phyloP scores from a whole-genome alignment of 2,797 vertebrate genomes.

The Stomatorhinus walkeri region DNA sequence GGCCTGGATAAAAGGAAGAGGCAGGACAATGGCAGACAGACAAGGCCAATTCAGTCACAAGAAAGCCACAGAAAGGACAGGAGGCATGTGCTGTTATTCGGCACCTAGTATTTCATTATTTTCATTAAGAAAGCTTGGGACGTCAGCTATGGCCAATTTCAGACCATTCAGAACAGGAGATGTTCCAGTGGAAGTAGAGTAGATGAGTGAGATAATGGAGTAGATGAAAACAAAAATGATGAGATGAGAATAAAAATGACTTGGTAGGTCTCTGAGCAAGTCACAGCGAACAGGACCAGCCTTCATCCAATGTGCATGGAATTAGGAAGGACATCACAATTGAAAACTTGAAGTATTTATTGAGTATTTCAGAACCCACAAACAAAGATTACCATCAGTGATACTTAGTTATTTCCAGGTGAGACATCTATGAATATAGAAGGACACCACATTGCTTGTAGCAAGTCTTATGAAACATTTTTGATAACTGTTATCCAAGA shows the following conservation, averaged over 20 bases:
- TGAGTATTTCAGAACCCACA: not conserved
- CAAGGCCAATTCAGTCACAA: not conserved
- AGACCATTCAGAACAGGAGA: not conserved
- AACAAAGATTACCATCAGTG: not conserved
- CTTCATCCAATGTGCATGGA: not conserved
- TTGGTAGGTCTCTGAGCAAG: not conserved
- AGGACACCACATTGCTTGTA: not conserved
- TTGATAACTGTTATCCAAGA: not conserved
- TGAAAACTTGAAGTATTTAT: not conserved
- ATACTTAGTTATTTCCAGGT: not conserved
- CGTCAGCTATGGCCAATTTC: not conserved
- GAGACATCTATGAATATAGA: not conserved
- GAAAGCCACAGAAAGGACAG: not conserved
- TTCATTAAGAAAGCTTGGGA: not conserved
- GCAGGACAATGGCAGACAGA: not conserved
- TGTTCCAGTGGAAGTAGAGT: not conserved
- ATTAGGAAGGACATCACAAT: not conserved
- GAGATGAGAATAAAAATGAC: not conserved
- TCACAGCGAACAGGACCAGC: not conserved
- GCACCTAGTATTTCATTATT: not conserved
- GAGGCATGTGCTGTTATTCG: not conserved
- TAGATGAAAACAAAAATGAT: not conserved
- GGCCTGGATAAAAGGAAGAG: slow-evolving; percentile 57
- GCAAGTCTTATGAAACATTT: not conserved
- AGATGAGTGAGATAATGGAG: not conserved